phyloP scores from a whole-genome alignment of 2,113 vertebrate genomes.

The Aythya baeri region DNA sequence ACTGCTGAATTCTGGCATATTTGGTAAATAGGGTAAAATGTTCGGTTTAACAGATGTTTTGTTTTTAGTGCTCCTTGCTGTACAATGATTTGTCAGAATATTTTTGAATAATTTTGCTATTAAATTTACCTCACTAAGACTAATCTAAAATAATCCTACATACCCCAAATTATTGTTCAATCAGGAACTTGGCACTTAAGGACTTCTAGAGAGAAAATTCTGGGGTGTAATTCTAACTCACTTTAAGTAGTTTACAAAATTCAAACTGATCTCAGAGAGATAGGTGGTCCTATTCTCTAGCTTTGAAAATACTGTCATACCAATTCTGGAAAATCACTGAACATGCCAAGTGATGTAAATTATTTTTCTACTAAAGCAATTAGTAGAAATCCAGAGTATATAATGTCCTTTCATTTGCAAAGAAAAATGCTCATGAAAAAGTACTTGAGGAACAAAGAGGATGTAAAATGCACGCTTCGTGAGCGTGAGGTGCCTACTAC shows the following conservation, averaged over 20 bases:
- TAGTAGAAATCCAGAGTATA: background rate
- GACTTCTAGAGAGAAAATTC: background rate
- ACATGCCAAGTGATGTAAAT: background rate
- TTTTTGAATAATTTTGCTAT: background rate
- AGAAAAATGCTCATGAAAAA: background rate
- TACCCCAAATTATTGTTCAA: background rate
- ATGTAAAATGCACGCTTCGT: background rate
- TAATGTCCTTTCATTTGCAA: background rate
- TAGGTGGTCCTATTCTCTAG: background rate
- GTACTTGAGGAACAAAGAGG: background rate
- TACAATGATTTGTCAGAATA: background rate
- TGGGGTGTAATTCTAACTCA: background rate
- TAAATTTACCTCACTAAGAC: background rate
- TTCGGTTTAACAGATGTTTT: background rate
- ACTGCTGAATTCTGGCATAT: background rate
- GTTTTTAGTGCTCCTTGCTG: background rate
- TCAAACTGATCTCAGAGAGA: background rate
- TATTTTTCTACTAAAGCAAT: background rate
- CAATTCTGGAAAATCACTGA: background rate
- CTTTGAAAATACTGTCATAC: background rate
- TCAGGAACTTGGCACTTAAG: background rate
- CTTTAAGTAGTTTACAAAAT: background rate
- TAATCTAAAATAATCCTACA: background rate
- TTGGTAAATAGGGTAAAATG: background rate
- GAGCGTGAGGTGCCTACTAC: background rate